Conservation (phyloP, 2,888 invertebrate genomes). For the Drosophila maculinotata region DNA sequence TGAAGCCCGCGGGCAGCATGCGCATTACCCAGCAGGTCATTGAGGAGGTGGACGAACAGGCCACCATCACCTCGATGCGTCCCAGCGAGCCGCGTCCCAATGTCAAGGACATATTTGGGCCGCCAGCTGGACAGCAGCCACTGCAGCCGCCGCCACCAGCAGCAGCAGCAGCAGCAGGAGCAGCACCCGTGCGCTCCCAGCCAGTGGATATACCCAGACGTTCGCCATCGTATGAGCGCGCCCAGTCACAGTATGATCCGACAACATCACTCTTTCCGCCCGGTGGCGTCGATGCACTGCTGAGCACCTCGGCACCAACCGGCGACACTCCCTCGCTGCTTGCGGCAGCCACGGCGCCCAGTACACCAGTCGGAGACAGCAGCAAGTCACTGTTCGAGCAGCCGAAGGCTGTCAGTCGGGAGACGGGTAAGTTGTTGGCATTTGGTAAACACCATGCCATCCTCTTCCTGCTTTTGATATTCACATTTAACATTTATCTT, state of each 20-base stretch:
- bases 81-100: slow-evolving; percentile 87
- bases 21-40: slow-evolving; percentile 90
- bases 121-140: slow-evolving; percentile 50
- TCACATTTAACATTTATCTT: slow-evolving; percentile 69
- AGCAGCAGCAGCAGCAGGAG: slow-evolving; percentile 83
- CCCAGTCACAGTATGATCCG: slow-evolving; percentile 80
- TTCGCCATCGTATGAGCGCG: slow-evolving; percentile 76
- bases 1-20: slow-evolving; percentile 86
- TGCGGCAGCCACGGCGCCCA: slow-evolving; percentile 71
- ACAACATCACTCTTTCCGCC: slow-evolving; percentile 79
- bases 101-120: slow-evolving; percentile 88
- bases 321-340: slow-evolving; percentile 63
- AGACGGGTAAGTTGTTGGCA: slow-evolving; percentile 78
- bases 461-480: slow-evolving; percentile 33
- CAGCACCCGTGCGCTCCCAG: slow-evolving; percentile 87
- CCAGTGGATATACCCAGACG: slow-evolving; percentile 88
- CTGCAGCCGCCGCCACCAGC: slow-evolving; percentile 45
- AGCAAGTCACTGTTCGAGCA: slow-evolving; percentile 78
- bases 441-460: slow-evolving; percentile 10
- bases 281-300: slow-evolving; percentile 84
- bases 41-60: slow-evolving; percentile 92
- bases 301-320: slow-evolving; percentile 83
- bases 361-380: slow-evolving; percentile 77
- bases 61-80: slow-evolving; percentile 91
- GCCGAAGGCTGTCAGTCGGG: slow-evolving; percentile 75